These are phyloP conservation scores for Caenorhabditis virilis DNA, from an alignment of 2,888 invertebrate genomes.

Conservation along the genomic window DNA sequence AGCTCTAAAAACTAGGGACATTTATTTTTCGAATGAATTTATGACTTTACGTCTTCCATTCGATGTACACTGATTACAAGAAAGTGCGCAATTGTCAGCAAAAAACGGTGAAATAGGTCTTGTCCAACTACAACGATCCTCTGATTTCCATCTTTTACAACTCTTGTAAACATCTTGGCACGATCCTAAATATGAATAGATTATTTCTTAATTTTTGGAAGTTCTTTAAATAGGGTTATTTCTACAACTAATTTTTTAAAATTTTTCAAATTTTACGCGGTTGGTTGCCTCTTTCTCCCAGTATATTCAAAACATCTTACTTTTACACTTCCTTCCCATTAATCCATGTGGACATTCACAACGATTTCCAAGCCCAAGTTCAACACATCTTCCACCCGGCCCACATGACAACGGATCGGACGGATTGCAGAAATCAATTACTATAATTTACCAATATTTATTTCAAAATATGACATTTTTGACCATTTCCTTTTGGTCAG, in stretches of 20 bases:
- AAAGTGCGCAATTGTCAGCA: constrained; percentile 63
- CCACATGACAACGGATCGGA: constrained; percentile 43
- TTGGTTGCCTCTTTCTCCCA: background rate
- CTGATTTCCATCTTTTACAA: constrained; percentile 61
- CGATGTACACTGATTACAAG: constrained; percentile 56
- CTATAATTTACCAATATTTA: constrained; percentile 4
- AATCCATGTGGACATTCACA: constrained; percentile 59
- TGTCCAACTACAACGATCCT: constrained; percentile 62
- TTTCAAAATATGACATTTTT: background rate
- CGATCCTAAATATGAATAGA: constrained; percentile 51
- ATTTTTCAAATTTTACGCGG: too few relatives aligned
- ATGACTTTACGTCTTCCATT: constrained; percentile 43
- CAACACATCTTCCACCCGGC: constrained; percentile 44
- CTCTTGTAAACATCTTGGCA: constrained; percentile 65
- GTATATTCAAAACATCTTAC: constrained; percentile 30
- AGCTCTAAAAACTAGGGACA: constrained; percentile 43
- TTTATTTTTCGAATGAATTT: background rate
- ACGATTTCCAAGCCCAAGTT: constrained; percentile 43
- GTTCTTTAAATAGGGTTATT: too few relatives aligned
- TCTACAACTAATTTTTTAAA: too few relatives aligned
- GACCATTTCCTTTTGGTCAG: background rate
- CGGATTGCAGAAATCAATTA: constrained; percentile 49
- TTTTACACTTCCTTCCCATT: constrained; percentile 58
- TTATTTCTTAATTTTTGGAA: background rate
- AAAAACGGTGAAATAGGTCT: constrained; percentile 61